Conservation (phyloP, 2,113 vertebrate species). For the Sardina pilchardus region DNA sequence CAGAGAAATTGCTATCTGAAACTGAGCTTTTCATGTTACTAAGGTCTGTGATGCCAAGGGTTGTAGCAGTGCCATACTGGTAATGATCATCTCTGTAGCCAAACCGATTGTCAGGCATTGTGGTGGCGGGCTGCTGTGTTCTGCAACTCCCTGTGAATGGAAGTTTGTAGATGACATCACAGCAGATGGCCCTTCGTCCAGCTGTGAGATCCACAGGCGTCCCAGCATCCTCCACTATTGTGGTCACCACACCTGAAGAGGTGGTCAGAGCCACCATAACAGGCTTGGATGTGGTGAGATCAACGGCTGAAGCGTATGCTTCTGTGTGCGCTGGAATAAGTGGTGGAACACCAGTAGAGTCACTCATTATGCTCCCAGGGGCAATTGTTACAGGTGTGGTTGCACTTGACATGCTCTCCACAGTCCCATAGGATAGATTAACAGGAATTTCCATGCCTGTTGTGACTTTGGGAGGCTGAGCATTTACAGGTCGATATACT, state of each 20-base stretch:
- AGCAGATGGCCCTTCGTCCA: conserved; percentile 89
- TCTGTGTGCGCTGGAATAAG: conserved; percentile 64
- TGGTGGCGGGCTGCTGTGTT: conserved; percentile 80
- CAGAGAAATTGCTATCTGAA: conserved; percentile 86
- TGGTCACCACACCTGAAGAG: conserved; percentile 80
- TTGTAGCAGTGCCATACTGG: conserved; percentile 79
- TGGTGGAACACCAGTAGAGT: conserved; percentile 63
- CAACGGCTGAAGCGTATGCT: conserved; percentile 77
- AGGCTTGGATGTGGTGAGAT: conserved; percentile 89
- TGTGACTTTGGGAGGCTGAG: conserved; percentile 60
- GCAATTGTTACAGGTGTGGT: conserved; percentile 72
- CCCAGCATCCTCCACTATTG: conserved; percentile 89
- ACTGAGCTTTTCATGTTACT: conserved; percentile 87
- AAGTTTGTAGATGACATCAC: conserved; percentile 93
- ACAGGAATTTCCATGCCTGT: conserved; percentile 82
- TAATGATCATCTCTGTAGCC: conserved; percentile 87
- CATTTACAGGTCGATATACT: conserved; percentile 70
- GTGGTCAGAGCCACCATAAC: conserved; percentile 83
- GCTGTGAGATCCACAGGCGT: conserved; percentile 94
- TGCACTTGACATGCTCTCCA: conserved; percentile 64
- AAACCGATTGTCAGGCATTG: conserved; percentile 86
- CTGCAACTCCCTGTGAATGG: conserved; percentile 93
- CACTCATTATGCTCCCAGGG: conserved; percentile 73
- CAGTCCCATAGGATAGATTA: conserved; percentile 83
- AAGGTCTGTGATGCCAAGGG: conserved; percentile 77